Evolutionary conservation across 2,888 invertebrate species (phyloP).

Genomic region (Mechanitis mazaeus): DNA sequence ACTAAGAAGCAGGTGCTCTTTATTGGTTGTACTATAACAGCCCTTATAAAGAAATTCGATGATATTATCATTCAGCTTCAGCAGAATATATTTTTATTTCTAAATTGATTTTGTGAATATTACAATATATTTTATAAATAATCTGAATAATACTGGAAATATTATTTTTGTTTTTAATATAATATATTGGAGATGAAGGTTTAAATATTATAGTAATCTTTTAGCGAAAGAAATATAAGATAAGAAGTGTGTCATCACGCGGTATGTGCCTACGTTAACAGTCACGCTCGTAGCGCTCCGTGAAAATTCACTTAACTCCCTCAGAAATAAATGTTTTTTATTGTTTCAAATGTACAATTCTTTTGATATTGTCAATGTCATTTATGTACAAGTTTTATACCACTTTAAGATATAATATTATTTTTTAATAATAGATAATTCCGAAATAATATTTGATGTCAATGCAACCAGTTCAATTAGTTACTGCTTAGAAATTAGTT

Average conservation of each 20-base stretch:
- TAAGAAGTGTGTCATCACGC: slow-evolving; percentile 20
- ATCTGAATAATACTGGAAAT: no score
- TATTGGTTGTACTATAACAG: slow-evolving; percentile 42
- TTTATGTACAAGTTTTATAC: slow-evolving; percentile 1
- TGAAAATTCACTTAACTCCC: slow-evolving; percentile 64
- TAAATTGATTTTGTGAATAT: no score
- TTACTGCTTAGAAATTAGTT: no score
- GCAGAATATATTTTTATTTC: neutral
- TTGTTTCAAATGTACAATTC: slow-evolving; percentile 69
- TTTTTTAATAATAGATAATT: no score
- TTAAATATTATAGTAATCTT: slow-evolving; percentile 4
- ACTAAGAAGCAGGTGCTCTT: slow-evolving; percentile 42
- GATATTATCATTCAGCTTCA: neutral
- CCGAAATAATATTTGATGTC: no score
- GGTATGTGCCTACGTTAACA: slow-evolving; percentile 17
- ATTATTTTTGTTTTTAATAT: no score
- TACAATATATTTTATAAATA: no score
- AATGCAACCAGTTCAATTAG: no score
- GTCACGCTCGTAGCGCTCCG: slow-evolving; percentile 28
- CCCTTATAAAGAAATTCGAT: slow-evolving; percentile 14
- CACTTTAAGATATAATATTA: no score
- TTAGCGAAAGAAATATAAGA: slow-evolving; percentile 11
- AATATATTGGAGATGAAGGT: no score
- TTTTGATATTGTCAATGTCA: slow-evolving; percentile 30
- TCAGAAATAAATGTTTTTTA: slow-evolving; percentile 61